Evolutionary conservation across 2,888 invertebrate species (phyloP).

Genomic region (Diplazon laetatorius): DNA sequence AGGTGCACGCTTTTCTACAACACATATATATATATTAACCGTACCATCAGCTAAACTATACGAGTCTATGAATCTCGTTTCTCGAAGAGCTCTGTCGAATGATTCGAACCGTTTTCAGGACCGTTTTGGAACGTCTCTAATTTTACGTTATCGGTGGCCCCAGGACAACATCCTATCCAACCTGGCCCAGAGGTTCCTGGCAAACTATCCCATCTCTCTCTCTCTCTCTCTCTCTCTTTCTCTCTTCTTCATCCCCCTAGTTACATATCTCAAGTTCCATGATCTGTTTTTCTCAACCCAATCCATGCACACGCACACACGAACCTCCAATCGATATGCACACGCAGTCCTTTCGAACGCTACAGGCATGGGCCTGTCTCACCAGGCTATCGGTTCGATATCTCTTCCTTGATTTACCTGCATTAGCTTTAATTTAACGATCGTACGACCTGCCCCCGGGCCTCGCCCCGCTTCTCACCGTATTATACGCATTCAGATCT

Average conservation of each 20-base stretch:
- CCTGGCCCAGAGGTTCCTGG: not conserved
- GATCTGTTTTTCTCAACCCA: slow-evolving; percentile 1
- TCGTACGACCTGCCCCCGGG: slow-evolving; percentile 46
- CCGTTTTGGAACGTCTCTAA: slow-evolving; percentile 59
- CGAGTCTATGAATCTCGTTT: slow-evolving; percentile 1
- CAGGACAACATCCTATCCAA: slow-evolving; percentile 57
- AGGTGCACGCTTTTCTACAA: not conserved
- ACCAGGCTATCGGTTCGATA: slow-evolving; percentile 7
- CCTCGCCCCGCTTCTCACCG: slow-evolving; percentile 36
- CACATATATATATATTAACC: not conserved
- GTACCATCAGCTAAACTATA: slow-evolving; percentile 5
- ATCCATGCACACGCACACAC: slow-evolving; percentile 35
- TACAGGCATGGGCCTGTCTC: slow-evolving; percentile 11
- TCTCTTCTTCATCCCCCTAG: no score
- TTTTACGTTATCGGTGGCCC: slow-evolving; percentile 63
- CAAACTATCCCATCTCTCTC: not conserved
- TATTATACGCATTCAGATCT: not conserved
- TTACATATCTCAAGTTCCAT: no score
- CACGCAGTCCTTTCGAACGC: slow-evolving; percentile 36
- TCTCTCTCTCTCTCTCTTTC: no score
- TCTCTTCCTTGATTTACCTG: slow-evolving; percentile 57
- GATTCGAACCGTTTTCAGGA: slow-evolving; percentile 54
- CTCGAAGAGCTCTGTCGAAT: slow-evolving; percentile 2
- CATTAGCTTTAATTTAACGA: slow-evolving; percentile 55
- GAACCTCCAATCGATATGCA: slow-evolving; percentile 46